These are phyloP conservation scores for Phodopus roborovskii DNA, from an alignment of 2,113 vertebrate species.

Conservation along the genomic window DNA sequence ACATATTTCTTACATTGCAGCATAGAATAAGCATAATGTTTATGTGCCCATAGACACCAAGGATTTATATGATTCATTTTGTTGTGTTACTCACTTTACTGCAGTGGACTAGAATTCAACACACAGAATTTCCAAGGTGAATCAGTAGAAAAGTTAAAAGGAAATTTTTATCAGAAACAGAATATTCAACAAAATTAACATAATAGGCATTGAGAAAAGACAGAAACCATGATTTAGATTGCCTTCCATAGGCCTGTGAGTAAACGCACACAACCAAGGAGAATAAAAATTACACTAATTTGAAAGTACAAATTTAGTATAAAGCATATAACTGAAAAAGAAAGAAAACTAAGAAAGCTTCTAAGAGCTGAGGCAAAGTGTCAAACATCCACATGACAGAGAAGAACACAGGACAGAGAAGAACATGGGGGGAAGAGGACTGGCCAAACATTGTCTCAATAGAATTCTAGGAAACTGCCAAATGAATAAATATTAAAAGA, in stretches of 20 bases:
- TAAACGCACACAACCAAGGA: background rate
- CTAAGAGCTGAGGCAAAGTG: background rate
- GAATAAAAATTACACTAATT: background rate
- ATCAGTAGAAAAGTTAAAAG: background rate
- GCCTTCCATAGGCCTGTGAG: background rate
- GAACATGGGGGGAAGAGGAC: background rate
- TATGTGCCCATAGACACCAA: background rate
- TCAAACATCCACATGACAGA: background rate
- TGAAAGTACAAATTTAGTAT: background rate
- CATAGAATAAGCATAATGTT: background rate
- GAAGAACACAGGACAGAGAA: background rate
- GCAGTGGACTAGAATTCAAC: background rate
- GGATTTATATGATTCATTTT: background rate
- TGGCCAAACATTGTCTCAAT: background rate
- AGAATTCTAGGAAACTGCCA: background rate
- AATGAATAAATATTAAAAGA: background rate
- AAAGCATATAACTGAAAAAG: background rate
- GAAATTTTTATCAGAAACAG: background rate
- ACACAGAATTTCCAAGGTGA: background rate
- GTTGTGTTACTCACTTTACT: background rate
- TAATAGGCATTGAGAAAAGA: background rate
- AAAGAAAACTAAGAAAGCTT: background rate
- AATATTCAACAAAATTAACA: conserved; percentile 27
- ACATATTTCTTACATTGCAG: background rate
- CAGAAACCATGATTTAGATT: conserved; percentile 26